phyloP scores from a whole-genome alignment of 2,797 vertebrate genomes.

The Melanotaenia boesemani region DNA sequence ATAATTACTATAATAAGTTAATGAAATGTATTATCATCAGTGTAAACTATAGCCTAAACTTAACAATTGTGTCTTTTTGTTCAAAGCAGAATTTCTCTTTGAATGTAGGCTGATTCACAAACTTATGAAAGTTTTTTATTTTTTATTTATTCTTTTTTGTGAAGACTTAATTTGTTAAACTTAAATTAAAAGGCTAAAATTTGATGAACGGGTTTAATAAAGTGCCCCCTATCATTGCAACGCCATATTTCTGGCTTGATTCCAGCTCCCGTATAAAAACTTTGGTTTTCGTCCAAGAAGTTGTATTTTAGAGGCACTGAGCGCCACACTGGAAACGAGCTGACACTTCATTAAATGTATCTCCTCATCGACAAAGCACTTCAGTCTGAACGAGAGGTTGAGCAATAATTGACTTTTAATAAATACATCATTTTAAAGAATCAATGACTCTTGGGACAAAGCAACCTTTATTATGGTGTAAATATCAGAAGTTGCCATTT shows the following conservation, averaged over 20 bases:
- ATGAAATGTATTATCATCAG: no score
- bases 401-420: neutral
- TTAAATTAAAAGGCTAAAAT: neutral
- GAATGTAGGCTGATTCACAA: no score
- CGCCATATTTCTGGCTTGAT: slow-evolving; percentile 3
- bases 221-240: neutral
- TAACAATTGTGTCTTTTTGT: no score
- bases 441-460: neutral
- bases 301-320: slow-evolving; percentile 1
- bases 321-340: slow-evolving; percentile 8
- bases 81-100: no score
- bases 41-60: no score
- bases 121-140: no score
- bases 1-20: neutral
- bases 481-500: neutral
- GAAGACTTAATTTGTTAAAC: no score
- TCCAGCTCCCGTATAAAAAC: slow-evolving; percentile 11
- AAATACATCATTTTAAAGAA: neutral
- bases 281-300: slow-evolving; percentile 12
- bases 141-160: no score
- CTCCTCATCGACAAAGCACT: neutral
- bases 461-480: neutral
- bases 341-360: slow-evolving; percentile 22
- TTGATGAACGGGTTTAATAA: neutral
- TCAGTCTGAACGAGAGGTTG: neutral